These are phyloP conservation scores for Neoascia interrupta DNA, from an alignment of 2,888 invertebrate species.

Conservation along the genomic window DNA sequence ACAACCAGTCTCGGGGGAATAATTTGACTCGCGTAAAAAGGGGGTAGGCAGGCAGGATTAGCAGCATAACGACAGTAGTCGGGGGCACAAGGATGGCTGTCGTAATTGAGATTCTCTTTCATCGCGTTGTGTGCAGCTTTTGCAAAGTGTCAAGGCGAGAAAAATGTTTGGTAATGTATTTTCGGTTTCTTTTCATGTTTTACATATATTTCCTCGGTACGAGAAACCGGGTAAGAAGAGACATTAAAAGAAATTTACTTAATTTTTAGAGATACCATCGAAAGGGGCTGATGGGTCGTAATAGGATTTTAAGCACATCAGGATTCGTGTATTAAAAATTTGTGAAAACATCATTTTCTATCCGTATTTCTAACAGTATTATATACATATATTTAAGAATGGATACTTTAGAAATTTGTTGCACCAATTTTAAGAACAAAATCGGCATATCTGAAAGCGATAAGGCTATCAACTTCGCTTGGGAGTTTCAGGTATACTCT, in stretches of 20 bases:
- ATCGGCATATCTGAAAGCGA: constrained; percentile 60
- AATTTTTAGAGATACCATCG: background rate
- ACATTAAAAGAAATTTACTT: background rate
- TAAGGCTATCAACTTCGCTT: constrained; percentile 53
- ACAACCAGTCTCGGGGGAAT: constrained; percentile 59
- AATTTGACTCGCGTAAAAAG: constrained; percentile 40
- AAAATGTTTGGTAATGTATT: constrained; percentile 66
- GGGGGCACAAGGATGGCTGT: constrained; percentile 14
- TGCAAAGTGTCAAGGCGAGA: constrained; percentile 66
- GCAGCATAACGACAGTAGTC: background rate
- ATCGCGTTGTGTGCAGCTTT: constrained; percentile 51
- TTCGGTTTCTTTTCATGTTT: constrained; percentile 64
- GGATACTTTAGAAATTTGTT: too few species aligned
- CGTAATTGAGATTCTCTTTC: constrained; percentile 66
- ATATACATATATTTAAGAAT: too few species aligned
- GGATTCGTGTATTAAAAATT: too few species aligned
- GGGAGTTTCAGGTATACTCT: constrained; percentile 1
- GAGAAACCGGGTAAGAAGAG: background rate
- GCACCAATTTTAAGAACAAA: constrained; percentile 62
- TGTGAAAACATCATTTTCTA: too few species aligned
- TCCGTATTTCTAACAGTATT: too few species aligned
- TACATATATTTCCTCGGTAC: constrained; percentile 3
- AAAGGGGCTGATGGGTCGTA: background rate
- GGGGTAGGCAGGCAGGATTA: constrained; percentile 36
- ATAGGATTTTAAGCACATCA: constrained; percentile 28